Conservation (phyloP, 1,140 invertebrate species). For the Ptiloglossa arizonensis region DNA sequence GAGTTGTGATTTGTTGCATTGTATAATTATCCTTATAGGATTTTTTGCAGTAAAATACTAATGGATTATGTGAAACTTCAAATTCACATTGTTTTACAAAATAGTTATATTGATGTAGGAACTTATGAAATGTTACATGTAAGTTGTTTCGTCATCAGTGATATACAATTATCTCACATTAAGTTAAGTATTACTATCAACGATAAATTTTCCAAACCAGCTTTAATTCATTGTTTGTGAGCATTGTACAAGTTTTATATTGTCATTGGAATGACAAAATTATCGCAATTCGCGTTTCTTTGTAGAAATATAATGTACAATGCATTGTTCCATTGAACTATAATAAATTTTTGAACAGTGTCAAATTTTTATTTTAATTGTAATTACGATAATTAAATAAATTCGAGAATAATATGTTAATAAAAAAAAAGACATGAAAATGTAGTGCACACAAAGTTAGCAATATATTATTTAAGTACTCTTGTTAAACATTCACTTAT, state of each 20-base stretch:
- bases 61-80: neutral
- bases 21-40: neutral
- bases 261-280: neutral
- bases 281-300: neutral
- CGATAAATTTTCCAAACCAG: neutral
- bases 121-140: neutral
- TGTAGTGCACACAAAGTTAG: neutral
- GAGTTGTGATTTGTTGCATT: too few relatives aligned
- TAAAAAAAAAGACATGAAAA: neutral
- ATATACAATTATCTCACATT: neutral
- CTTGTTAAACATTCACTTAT: neutral
- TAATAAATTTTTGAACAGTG: constrained; percentile 7
- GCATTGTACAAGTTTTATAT: neutral
- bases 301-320: constrained; percentile 16
- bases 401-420: neutral
- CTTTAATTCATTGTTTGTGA: neutral
- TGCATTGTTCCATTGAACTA: constrained; percentile 17
- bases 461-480: constrained; percentile 3
- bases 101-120: constrained; percentile 11
- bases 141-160: neutral
- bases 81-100: neutral
- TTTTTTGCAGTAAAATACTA: neutral
- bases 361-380: neutral
- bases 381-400: neutral
- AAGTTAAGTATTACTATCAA: neutral